phyloP scores from a whole-genome alignment of 2,113 vertebrate species.

The Cyanistes caeruleus region DNA sequence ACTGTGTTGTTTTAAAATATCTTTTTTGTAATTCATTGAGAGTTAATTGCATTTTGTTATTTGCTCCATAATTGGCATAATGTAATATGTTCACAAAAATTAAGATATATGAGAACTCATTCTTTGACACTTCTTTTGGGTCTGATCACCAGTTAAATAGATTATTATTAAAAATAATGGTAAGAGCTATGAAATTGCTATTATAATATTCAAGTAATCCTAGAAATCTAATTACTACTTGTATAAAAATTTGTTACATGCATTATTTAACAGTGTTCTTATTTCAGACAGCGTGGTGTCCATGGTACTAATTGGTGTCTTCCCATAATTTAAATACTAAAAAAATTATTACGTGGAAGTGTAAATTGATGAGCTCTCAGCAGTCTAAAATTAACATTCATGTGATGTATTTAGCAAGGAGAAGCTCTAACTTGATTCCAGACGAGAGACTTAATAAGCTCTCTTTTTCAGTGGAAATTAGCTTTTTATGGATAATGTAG shows the following conservation, averaged over 20 bases:
- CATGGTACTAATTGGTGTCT: constrained; percentile 44
- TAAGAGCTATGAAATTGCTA: constrained; percentile 14
- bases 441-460: background rate
- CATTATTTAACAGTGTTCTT: constrained; percentile 68
- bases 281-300: constrained; percentile 38
- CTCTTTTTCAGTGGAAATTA: background rate
- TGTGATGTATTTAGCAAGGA: constrained; percentile 20
- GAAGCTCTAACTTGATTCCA: background rate
- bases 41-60: constrained; percentile 32
- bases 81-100: background rate
- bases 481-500: constrained; percentile 1
- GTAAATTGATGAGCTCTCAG: constrained; percentile 28
- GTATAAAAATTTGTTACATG: constrained; percentile 63
- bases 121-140: background rate
- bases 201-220: constrained; percentile 52
- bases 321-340: constrained; percentile 44
- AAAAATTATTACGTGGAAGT: constrained; percentile 38
- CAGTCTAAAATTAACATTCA: constrained; percentile 60
- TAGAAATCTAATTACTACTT: constrained; percentile 63
- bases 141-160: constrained; percentile 19
- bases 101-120: background rate
- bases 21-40: background rate
- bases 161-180: constrained; percentile 55
- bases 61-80: background rate
- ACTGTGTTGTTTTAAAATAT: background rate